A percentile compares a stretch with the other conserved stretches of the same genome.
phyloP scores from a whole-genome alignment of 2,888 invertebrate genomes.

The Polydrusus tereticollis region DNA sequence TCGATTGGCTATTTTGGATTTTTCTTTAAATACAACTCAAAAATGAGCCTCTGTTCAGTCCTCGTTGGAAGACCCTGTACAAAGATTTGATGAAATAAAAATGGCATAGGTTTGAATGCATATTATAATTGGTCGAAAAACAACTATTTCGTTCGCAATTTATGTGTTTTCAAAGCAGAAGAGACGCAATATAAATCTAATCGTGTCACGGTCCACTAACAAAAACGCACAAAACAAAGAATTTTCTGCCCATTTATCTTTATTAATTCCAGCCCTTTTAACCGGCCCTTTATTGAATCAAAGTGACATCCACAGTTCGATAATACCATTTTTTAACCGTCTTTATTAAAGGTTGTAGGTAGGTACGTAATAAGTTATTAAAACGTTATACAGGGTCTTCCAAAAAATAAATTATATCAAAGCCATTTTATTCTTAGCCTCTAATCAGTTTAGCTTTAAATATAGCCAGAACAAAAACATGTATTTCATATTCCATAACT shows the following conservation, averaged over 20 bases:
- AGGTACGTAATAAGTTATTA: slow-evolving; percentile 3
- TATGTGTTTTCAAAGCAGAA: slow-evolving; percentile 29
- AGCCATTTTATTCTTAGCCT: no score
- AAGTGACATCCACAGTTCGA: slow-evolving; percentile 13
- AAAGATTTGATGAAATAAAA: not conserved
- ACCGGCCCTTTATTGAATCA: slow-evolving; percentile 10
- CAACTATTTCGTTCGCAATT: slow-evolving; percentile 12
- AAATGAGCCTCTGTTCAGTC: no score
- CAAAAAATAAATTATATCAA: no score
- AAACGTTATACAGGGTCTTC: no score
- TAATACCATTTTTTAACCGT: slow-evolving; percentile 29
- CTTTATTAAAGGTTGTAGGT: slow-evolving; percentile 25
- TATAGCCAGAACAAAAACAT: no score
- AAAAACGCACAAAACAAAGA: slow-evolving; percentile 36
- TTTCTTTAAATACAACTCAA: no score
- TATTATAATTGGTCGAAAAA: not conserved
- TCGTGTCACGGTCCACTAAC: slow-evolving; percentile 26
- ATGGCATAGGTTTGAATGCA: not conserved
- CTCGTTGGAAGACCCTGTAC: no score
- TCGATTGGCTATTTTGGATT: no score
- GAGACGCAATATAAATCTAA: slow-evolving; percentile 40
- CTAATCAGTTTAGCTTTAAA: no score
- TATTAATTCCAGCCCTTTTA: slow-evolving; percentile 38
- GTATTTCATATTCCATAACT: no score
- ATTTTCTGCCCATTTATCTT: slow-evolving; percentile 30